A percentile compares a stretch with the other conserved stretches of the same genome.
These are phyloP conservation scores for Drosophila yakuba DNA, from an alignment of 1,140 invertebrate genomes.

Conservation along the genomic window DNA sequence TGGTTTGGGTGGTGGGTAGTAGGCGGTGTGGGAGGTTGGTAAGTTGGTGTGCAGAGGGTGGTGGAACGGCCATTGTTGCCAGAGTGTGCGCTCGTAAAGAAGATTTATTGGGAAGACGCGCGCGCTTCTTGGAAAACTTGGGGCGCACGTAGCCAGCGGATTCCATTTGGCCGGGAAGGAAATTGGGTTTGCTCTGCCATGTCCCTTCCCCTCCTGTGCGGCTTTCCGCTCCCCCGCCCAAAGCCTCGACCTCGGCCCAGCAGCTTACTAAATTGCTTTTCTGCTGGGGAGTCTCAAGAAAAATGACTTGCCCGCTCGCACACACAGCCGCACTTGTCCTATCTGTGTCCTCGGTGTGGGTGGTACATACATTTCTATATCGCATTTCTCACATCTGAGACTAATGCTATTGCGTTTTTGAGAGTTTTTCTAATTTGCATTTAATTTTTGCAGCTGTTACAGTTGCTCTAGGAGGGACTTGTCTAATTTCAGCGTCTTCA, in stretches of 20 bases:
- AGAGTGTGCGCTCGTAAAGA: constrained; percentile 84
- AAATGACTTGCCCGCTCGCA: constrained; percentile 62
- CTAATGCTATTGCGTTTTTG: constrained; percentile 81
- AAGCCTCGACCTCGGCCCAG: constrained; percentile 58
- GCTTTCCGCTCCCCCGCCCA: constrained; percentile 17
- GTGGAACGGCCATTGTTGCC: constrained; percentile 80
- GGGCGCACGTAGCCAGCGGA: constrained; percentile 66
- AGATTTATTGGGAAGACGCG: constrained; percentile 85
- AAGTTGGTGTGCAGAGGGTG: constrained; percentile 5
- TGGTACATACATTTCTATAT: constrained; percentile 67
- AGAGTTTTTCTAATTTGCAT: constrained; percentile 82
- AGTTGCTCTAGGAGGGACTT: constrained; percentile 11
- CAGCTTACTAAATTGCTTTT: constrained; percentile 79
- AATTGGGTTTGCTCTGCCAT: constrained; percentile 80
- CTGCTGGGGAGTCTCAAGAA: constrained; percentile 64
- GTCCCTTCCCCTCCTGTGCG: constrained; percentile 36
- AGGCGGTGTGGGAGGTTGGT: not conserved
- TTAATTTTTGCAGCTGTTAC: constrained; percentile 83
- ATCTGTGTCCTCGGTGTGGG: constrained; percentile 17
- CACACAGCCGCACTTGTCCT: constrained; percentile 33
- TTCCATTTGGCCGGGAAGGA: constrained; percentile 74
- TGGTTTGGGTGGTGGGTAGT: not conserved
- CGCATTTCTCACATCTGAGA: constrained; percentile 84
- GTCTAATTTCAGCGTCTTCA: constrained; percentile 44
- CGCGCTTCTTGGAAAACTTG: constrained; percentile 64